Conservation (phyloP, 1,140 invertebrate genomes). For the Cyrtorhinus lividipennis region DNA sequence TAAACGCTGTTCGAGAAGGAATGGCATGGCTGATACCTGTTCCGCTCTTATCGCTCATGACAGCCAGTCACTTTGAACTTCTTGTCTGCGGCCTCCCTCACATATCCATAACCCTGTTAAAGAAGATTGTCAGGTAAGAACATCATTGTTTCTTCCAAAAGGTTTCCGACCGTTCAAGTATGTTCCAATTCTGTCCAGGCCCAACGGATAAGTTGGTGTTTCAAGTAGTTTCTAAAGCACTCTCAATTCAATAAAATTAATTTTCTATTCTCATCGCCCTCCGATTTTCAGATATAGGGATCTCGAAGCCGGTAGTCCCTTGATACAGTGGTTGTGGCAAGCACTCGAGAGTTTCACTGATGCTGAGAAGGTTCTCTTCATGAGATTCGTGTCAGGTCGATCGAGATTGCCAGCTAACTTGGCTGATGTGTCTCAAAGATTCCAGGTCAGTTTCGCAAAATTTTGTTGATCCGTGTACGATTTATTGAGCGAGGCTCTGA, state of each 20-base stretch:
- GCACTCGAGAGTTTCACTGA: slow-evolving; percentile 47
- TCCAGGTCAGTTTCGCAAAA: slow-evolving; percentile 50
- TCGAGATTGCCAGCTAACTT: slow-evolving; percentile 49
- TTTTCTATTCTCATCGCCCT: no score
- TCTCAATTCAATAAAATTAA: no score
- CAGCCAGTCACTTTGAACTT: slow-evolving; percentile 43
- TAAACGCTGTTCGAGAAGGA: slow-evolving; percentile 44
- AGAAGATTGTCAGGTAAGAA: slow-evolving; percentile 46
- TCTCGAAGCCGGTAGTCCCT: slow-evolving; percentile 42
- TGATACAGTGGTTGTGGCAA: slow-evolving; percentile 50
- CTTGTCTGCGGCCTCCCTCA: slow-evolving; percentile 49
- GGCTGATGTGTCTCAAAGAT: slow-evolving; percentile 48
- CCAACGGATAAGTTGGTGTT: no score
- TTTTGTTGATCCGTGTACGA: no score
- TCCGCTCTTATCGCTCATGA: slow-evolving; percentile 44
- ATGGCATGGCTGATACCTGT: slow-evolving; percentile 52
- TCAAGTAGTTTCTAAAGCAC: no score
- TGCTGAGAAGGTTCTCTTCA: slow-evolving; percentile 48
- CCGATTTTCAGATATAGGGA: slow-evolving; percentile 39
- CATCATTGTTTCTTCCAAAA: no score
- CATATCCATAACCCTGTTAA: slow-evolving; percentile 44
- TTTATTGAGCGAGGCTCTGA: no score
- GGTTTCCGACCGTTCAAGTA: no score
- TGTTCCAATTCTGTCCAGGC: no score
- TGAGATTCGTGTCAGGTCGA: slow-evolving; percentile 51